Base-by-base conservation (phyloP, 2,888 invertebrate genomes). In the Plagodis pulveraria region DNA sequence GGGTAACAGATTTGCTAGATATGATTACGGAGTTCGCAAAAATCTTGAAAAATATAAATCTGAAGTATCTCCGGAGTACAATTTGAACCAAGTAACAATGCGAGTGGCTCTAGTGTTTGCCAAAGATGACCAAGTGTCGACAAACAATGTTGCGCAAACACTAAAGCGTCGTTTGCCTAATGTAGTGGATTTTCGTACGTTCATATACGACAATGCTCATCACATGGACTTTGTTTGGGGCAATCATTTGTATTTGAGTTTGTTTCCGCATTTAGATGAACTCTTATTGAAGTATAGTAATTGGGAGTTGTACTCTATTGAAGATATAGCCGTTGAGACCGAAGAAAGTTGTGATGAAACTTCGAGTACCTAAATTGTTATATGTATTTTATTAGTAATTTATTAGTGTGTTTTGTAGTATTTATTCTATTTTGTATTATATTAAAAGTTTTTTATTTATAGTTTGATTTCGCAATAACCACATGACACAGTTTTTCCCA, bases 171-270 rank as follows among this genome's bases (percentile, higher is more conserved):
- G 59, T 9, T 57, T 81, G n/a, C 71, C 73, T 0, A 77, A 77
- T 34, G 70, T 80, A 0, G 72, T 74, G 1, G 56, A 71, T 1
- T 66, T 75, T 44, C 55, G 65, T 10, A 52, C 74, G 0, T 49
- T 69, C 32, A 60, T 67, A 0, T 56, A 63, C 7, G 35, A 56
- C 0, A 10, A 52, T 9, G 70, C 71, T 51, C 76, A 73, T 40
- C 80, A 82, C 40, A 32, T 69, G 5, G 77, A 80, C 47, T 70
- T 69, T 44, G 50, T 75, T n/a, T 75, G 70, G 69, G 80, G 76
- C 0, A 43, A 61, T 43, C 56, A 69, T 32, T 70, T 73, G 66
- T 40, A 63, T 9, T 32, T 36, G 6, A 68, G 72, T 47, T 53
- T 78, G 11, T 76, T 66, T 38, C 73, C 71, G 0, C 56, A 69